These are phyloP conservation scores for Tetragnatha versicolor DNA, from an alignment of 1,140 invertebrate species.

Conservation along the genomic window DNA sequence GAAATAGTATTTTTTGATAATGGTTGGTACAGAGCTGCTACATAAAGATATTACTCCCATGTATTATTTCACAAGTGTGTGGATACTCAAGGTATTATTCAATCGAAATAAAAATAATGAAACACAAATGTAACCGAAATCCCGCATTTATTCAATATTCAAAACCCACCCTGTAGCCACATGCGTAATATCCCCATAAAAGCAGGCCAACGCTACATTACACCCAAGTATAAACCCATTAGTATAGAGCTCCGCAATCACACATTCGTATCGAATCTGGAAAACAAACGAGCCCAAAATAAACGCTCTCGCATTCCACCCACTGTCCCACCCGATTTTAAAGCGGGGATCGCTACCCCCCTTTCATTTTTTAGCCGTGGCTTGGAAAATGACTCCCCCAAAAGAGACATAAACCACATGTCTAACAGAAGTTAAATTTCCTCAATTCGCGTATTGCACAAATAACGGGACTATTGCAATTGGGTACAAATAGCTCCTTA, in stretches of 20 bases:
- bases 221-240: background rate
- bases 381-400: constrained; percentile 9
- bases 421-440: constrained; percentile 49
- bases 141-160: too few relatives aligned
- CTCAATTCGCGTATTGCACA: constrained; percentile 27
- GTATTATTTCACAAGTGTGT: too few relatives aligned
- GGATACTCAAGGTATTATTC: too few relatives aligned
- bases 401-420: constrained; percentile 50
- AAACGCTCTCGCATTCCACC: background rate
- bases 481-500: constrained; percentile 49
- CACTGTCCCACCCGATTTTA: constrained; percentile 3
- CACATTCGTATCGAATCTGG: background rate
- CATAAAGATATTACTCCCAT: too few relatives aligned
- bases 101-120: too few relatives aligned
- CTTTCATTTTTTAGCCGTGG: background rate
- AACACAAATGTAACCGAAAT: too few relatives aligned
- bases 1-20: too few relatives aligned
- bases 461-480: constrained; percentile 49
- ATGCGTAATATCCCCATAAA: too few relatives aligned
- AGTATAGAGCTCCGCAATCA: background rate
- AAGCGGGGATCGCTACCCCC: background rate
- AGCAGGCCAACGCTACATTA: too few relatives aligned
- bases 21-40: too few relatives aligned
- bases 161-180: too few relatives aligned
- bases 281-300: constrained; percentile 4